These are phyloP conservation scores for Erethizon dorsatum DNA, from an alignment of 2,797 vertebrate genomes.

Conservation along the genomic window DNA sequence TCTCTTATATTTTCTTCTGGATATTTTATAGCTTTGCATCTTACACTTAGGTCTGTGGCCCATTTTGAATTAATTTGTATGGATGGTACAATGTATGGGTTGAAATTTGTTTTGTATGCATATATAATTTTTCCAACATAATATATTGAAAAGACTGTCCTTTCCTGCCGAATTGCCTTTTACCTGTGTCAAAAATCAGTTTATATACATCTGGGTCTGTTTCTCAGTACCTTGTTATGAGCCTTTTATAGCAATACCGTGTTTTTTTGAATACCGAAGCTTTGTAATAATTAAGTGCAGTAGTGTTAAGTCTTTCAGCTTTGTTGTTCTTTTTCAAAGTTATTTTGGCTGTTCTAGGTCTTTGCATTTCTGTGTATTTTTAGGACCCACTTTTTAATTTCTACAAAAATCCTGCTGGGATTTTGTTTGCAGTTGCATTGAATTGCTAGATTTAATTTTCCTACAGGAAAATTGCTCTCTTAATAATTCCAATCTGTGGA, in stretches of 20 bases:
- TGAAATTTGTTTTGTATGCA: not conserved
- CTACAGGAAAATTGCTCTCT: not conserved
- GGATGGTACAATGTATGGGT: too few species aligned
- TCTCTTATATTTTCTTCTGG: not conserved
- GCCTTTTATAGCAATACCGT: not conserved
- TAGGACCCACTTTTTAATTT: not conserved
- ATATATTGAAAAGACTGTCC: not conserved
- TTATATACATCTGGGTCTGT: not conserved
- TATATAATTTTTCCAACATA: not conserved
- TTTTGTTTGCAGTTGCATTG: not conserved
- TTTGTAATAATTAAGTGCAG: not conserved
- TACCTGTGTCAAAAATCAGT: not conserved
- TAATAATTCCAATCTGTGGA: not conserved
- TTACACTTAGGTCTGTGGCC: not conserved
- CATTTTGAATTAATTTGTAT: not conserved
- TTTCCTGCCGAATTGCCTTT: not conserved
- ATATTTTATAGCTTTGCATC: not conserved
- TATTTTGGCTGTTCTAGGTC: not conserved
- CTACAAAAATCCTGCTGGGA: not conserved
- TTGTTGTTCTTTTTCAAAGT: not conserved
- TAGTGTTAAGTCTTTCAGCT: not conserved
- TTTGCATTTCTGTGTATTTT: not conserved
- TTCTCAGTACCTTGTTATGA: not conserved
- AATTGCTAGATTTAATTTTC: not conserved
- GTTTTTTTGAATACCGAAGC: fast-evolving